These are phyloP conservation scores for Eristalinus aeneus DNA, from an alignment of 2,888 invertebrate species.

Conservation along the genomic window DNA sequence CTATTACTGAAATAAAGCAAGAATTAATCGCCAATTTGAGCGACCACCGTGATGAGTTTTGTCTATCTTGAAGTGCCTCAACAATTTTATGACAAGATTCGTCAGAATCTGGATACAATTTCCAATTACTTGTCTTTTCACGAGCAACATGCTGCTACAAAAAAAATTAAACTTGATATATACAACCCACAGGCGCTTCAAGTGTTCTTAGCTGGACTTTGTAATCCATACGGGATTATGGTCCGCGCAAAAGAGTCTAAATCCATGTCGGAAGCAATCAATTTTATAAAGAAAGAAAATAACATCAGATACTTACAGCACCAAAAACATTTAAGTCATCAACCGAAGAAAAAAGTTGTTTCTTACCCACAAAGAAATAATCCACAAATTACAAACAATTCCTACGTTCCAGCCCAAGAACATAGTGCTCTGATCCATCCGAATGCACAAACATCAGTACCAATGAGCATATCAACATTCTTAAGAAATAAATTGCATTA, in stretches of 20 bases:
- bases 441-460: no score
- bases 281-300: background rate
- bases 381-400: no score
- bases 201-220: no score
- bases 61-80: no score
- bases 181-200: background rate
- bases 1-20: no score
- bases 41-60: no score
- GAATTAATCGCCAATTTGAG: no score
- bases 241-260: background rate
- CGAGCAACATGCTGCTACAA: background rate
- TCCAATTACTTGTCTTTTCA: no score
- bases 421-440: no score
- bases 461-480: no score
- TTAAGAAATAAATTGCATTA: background rate
- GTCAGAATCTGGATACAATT: no score
- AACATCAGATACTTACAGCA: background rate
- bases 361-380: background rate
- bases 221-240: background rate
- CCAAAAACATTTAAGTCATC: background rate
- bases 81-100: no score
- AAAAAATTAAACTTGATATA: background rate
- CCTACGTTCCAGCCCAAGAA: background rate
- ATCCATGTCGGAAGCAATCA: background rate
- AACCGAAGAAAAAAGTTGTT: background rate